phyloP scores from a whole-genome alignment of 1,140 invertebrate species.

The Bombus huntii region DNA sequence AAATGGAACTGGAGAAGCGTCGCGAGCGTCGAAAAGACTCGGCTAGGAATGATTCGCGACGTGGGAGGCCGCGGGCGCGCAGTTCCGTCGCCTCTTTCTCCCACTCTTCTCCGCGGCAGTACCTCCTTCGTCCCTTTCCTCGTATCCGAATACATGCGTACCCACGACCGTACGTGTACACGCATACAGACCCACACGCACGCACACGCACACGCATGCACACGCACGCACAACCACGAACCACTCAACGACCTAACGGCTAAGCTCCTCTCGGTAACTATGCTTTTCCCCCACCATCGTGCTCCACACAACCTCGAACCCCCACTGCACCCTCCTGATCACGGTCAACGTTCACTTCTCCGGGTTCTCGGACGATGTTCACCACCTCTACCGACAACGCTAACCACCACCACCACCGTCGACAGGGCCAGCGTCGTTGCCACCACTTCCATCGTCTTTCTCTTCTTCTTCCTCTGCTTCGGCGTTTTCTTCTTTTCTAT shows the following conservation, averaged over 20 bases:
- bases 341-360: slow-evolving; percentile 52
- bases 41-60: slow-evolving; percentile 64
- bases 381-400: slow-evolving; percentile 18
- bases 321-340: slow-evolving; percentile 42
- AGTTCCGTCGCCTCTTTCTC: slow-evolving; percentile 40
- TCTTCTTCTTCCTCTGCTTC: neutral
- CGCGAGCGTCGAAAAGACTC: slow-evolving; percentile 58
- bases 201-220: too few relatives aligned
- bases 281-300: neutral
- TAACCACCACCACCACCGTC: slow-evolving; percentile 24
- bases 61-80: slow-evolving; percentile 47
- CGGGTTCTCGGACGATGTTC: slow-evolving; percentile 41
- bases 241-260: slow-evolving; percentile 23
- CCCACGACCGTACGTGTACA: neutral
- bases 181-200: too few relatives aligned
- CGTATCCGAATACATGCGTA: neutral
- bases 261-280: slow-evolving; percentile 23
- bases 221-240: neutral
- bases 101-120: slow-evolving; percentile 29
- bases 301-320: slow-evolving; percentile 20
- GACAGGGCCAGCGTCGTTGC: neutral
- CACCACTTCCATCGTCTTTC: slow-evolving; percentile 4
- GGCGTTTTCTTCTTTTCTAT: too few relatives aligned
- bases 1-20: slow-evolving; percentile 3
- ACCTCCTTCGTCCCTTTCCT: slow-evolving; percentile 50